phyloP scores from a whole-genome alignment of 2,888 invertebrate species.

The Tetranychus piercei region DNA sequence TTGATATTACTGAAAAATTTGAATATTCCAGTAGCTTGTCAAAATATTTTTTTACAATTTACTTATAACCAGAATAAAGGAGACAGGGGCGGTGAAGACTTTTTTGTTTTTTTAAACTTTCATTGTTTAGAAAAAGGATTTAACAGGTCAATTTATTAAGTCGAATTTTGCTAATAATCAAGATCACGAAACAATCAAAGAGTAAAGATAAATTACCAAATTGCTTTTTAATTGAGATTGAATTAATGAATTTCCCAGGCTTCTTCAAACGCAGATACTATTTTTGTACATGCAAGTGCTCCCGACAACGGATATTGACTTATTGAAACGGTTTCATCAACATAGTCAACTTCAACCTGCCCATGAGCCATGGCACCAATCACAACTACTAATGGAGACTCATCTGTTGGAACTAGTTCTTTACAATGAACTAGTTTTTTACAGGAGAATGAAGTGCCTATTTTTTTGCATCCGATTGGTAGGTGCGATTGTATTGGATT shows the following conservation, averaged over 20 bases:
- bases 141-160: no score
- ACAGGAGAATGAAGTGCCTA: slow-evolving; percentile 72
- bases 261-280: slow-evolving; percentile 86
- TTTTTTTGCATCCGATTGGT: slow-evolving; percentile 77
- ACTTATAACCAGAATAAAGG: no score
- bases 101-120: no score
- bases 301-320: slow-evolving; percentile 92
- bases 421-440: slow-evolving; percentile 49
- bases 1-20: no score
- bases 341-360: slow-evolving; percentile 62
- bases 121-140: no score
- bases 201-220: background rate
- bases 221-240: background rate
- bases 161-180: no score
- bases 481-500: slow-evolving; percentile 86
- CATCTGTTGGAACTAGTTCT: slow-evolving; percentile 56
- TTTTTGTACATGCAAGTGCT: slow-evolving; percentile 82
- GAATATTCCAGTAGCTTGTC: no score
- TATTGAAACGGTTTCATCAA: slow-evolving; percentile 72
- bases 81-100: no score
- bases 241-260: slow-evolving; percentile 55
- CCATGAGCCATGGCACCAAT: slow-evolving; percentile 97
- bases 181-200: background rate
- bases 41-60: no score
- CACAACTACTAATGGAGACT: slow-evolving; percentile 68